Evolutionary conservation across 2,797 vertebrate species (phyloP).

Genomic region (Falco naumanni): DNA sequence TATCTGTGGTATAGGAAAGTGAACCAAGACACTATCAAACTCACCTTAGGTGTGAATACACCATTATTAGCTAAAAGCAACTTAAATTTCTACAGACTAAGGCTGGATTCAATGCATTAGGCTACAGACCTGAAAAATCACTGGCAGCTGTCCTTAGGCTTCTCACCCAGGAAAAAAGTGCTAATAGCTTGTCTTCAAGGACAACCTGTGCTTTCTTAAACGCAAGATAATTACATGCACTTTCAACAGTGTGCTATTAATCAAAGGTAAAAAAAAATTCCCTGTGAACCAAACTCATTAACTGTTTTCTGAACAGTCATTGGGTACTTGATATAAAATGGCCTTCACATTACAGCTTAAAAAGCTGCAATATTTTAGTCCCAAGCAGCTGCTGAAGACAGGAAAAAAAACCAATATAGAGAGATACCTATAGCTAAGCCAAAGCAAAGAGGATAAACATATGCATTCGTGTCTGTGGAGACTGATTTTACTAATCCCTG

Average conservation of each 20-base stretch:
- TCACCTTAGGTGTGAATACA: neutral
- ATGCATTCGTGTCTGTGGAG: neutral
- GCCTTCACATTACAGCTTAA: neutral
- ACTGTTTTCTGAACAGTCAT: neutral
- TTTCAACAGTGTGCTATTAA: neutral
- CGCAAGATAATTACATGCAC: neutral
- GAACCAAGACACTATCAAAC: neutral
- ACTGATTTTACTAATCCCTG: neutral
- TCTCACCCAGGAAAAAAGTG: neutral
- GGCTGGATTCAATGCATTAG: neutral
- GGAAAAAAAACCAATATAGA: too few relatives aligned
- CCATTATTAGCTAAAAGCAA: neutral
- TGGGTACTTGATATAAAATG: neutral
- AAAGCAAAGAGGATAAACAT: neutral
- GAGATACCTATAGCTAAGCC: neutral
- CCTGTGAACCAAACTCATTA: neutral
- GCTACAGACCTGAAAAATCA: neutral
- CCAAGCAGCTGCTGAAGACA: neutral
- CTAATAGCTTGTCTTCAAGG: neutral
- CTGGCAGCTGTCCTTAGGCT: neutral
- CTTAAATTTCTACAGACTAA: neutral
- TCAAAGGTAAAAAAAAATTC: neutral
- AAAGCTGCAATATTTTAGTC: neutral
- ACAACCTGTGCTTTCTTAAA: neutral
- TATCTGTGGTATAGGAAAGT: neutral